Evolutionary conservation across 2,888 invertebrate species (phyloP), one percentile per base, ranked within the genome.

Genomic region (Sminthurinus aureus): DNA sequence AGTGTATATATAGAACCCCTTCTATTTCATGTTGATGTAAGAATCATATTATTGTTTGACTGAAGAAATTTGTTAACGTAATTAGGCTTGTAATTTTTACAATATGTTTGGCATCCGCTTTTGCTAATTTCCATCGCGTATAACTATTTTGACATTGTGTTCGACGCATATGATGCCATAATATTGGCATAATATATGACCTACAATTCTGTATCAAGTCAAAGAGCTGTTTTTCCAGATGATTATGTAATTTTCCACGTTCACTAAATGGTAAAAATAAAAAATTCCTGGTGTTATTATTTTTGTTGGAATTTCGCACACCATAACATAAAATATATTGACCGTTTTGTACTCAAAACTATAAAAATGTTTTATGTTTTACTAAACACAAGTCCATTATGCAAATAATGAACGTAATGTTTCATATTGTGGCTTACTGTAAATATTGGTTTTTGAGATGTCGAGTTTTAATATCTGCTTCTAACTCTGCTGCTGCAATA

Each of bases 401-500:
- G n/a, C n/a, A n/a, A n/a, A n/a, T n/a, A n/a, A n/a, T n/a, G n/a
- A n/a, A n/a, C n/a, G n/a, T n/a, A n/a, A n/a, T n/a, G n/a, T n/a
- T n/a, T n/a, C n/a, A n/a, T 66, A 24, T 38, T 78, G 20, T n/a
- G 38, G 50, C 79, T 82, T 85, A 88, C 88, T 80, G 79, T 13
- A 88, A 66, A 77, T 84, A 88, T 85, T 88, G 88, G 75, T 87
- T 88, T 71, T 87, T 86, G 67, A 88, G 83, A 83, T 87, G 86
- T 22, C 88, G 77, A 0, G 86, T 86, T 83, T 88, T 88, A 3
- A 87, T 85, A 71, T 87, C 85, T 0, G 87, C 87, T 18, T 88
- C 88, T 76, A 86, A 71, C 64, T 87, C 85, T 13, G 87, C 87
- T 26, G 85, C 85, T n/a, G 86, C 86, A 66, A 88, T 85, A n/a